A percentile compares a stretch with the other conserved stretches of the same genome.
phyloP scores from a whole-genome alignment of 2,113 vertebrate species.

The Channa argus region DNA sequence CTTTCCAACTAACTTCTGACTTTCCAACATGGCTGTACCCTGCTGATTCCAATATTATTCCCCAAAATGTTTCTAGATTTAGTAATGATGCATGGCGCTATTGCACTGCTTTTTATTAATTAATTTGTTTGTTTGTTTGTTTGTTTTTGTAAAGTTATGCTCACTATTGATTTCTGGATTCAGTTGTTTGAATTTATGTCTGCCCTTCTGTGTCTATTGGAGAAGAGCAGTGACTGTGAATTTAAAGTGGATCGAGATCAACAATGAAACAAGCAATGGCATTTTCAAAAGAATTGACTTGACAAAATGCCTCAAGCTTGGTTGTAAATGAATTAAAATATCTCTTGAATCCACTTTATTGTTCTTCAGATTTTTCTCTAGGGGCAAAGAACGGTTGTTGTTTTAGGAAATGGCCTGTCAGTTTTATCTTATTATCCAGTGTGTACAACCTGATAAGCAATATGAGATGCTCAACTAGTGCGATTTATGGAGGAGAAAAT shows the following conservation, averaged over 20 bases:
- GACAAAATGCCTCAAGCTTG: conserved; percentile 14
- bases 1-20: no score
- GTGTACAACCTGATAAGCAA: conserved; percentile 2
- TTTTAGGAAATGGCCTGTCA: conserved; percentile 7
- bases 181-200: background rate
- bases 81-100: background rate
- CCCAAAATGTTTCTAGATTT: background rate
- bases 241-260: conserved; percentile 12
- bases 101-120: no score
- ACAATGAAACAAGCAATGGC: conserved; percentile 21
- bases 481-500: conserved; percentile 14
- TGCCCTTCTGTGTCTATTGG: conserved; percentile 10
- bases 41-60: no score
- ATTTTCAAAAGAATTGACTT: conserved; percentile 48
- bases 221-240: conserved; percentile 28
- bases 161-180: conserved; percentile 21
- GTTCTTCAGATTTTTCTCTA: background rate
- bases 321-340: conserved; percentile 28
- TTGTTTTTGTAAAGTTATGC: background rate
- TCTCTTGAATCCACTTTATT: conserved; percentile 13
- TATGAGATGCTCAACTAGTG: background rate
- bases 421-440: conserved; percentile 1
- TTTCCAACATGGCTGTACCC: no score
- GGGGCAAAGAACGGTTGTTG: background rate
- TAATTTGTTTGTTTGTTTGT: background rate